These are phyloP conservation scores for Drosophila truncata DNA, from an alignment of 1,140 invertebrate species.

Conservation along the genomic window DNA sequence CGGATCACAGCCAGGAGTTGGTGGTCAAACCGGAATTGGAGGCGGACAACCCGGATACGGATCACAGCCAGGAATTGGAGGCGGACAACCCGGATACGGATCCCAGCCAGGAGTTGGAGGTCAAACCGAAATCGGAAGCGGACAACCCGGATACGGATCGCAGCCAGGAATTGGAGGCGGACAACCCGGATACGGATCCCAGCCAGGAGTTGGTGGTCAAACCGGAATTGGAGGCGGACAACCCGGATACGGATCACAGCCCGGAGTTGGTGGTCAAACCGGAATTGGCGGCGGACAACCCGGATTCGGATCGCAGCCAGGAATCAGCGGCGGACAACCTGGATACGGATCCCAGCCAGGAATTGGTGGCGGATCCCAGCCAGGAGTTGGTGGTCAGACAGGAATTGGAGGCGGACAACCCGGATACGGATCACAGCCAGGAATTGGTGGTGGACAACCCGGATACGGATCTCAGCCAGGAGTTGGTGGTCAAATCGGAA, in stretches of 20 bases:
- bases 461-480: constrained; percentile 17
- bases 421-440: neutral
- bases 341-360: too few relatives aligned
- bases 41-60: constrained; percentile 18
- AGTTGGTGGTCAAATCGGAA: constrained; percentile 3
- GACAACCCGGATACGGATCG: too few relatives aligned
- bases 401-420: neutral
- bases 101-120: too few relatives aligned
- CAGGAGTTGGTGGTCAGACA: neutral
- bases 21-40: neutral
- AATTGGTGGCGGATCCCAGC: neutral
- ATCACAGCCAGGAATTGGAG: neutral
- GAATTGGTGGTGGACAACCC: constrained; percentile 2
- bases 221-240: constrained; percentile 7
- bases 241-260: neutral
- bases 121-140: too few relatives aligned
- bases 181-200: constrained; percentile 8
- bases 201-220: constrained; percentile 4
- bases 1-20: constrained; percentile 8
- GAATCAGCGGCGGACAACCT: too few relatives aligned
- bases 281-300: neutral
- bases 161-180: constrained; percentile 7
- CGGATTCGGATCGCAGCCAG: neutral
- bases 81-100: neutral
- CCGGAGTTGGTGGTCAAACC: constrained; percentile 7